phyloP scores from a whole-genome alignment of 2,113 vertebrate species.

The Tragelaphus strepsiceros region DNA sequence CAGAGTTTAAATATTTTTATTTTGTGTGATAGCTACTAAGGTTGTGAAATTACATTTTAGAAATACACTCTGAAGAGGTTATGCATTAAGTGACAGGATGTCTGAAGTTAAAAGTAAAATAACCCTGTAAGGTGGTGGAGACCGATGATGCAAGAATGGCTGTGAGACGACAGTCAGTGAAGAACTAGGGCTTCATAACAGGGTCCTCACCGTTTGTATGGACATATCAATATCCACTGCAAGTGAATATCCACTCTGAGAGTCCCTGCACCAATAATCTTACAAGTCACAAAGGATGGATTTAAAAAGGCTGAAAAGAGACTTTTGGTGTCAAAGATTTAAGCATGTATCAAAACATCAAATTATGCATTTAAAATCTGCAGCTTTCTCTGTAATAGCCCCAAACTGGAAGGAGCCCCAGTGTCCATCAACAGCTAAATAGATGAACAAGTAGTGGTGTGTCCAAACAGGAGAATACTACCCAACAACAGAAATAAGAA shows the following conservation, averaged over 20 bases:
- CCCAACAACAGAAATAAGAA: neutral
- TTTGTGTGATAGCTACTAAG: neutral
- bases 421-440: neutral
- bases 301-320: neutral
- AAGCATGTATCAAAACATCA: neutral
- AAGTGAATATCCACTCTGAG: neutral
- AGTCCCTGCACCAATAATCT: neutral
- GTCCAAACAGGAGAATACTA: neutral
- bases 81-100: neutral
- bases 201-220: neutral
- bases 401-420: neutral
- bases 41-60: neutral
- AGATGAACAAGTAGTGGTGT: neutral
- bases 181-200: neutral
- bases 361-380: neutral
- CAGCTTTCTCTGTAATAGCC: neutral
- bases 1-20: neutral
- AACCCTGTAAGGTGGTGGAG: neutral
- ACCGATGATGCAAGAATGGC: neutral
- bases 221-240: neutral
- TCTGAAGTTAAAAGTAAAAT: neutral
- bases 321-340: neutral
- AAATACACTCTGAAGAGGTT: neutral
- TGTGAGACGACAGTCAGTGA: neutral
- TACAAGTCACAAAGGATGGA: neutral